A percentile compares a stretch with the other conserved stretches of the same genome.
Evolutionary conservation across 2,888 invertebrate genomes (phyloP).

Genomic region (Callyntrura guangdongensis): DNA sequence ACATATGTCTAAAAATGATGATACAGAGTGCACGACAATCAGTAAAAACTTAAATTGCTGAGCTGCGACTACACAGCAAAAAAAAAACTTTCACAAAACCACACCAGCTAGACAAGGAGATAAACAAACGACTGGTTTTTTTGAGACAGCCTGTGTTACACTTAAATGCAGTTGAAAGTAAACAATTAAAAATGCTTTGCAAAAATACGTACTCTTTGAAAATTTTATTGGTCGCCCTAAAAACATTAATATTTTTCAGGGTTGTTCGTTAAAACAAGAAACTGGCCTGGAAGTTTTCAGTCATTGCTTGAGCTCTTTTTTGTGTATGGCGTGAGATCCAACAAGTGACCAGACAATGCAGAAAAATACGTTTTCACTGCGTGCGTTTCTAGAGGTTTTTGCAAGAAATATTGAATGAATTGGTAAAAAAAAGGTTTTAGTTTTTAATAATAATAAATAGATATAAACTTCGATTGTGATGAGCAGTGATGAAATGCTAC

Average conservation of each 20-base stretch:
- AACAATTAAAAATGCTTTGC: no score
- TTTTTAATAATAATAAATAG: slow-evolving; percentile 38
- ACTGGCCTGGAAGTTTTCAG: slow-evolving; percentile 56
- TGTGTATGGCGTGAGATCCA: slow-evolving; percentile 51
- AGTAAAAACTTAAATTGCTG: no score
- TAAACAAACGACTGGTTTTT: no score
- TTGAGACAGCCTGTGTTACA: no score
- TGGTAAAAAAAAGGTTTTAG: slow-evolving; percentile 29
- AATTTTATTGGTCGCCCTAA: not conserved
- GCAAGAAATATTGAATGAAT: slow-evolving; percentile 27
- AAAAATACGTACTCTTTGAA: no score
- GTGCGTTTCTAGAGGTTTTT: slow-evolving; percentile 23
- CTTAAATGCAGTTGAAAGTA: no score
- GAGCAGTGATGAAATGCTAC: slow-evolving; percentile 17
- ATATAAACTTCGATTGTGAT: slow-evolving; percentile 41
- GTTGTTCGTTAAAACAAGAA: slow-evolving; percentile 13
- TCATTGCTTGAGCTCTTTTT: slow-evolving; percentile 6
- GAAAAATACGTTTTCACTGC: slow-evolving; percentile 7
- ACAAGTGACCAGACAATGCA: slow-evolving; percentile 61
- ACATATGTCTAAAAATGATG: no score
- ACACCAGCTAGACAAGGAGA: no score
- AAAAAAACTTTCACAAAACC: no score
- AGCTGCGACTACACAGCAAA: no score
- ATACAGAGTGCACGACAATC: no score
- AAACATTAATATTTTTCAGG: not conserved